Base-by-base conservation (phyloP, 2,888 invertebrate species). In the Anodontia alba region DNA sequence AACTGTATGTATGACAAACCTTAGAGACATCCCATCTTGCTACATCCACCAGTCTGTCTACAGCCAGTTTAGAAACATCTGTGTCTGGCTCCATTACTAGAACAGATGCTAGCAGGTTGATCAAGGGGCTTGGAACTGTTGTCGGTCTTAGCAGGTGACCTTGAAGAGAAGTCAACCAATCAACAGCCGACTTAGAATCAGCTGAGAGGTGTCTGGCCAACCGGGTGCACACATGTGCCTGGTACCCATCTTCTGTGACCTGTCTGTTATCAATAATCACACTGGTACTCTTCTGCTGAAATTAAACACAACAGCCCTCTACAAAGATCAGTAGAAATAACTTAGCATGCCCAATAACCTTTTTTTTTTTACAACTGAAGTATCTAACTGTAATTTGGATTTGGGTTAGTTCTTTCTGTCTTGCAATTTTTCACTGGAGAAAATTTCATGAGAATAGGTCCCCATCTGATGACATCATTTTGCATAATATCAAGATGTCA, bases 21-120 rank as follows among this genome's bases (percentile, higher is more conserved):
- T 91, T 88, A 51, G 82, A 51, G 17, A 78, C 79, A 73, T 91
- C 90, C 66, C 69, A 54, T 67, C 84, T 86, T 17, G 90, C 90
- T 51, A 91, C 85, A 20, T 84, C 79, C 17, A 83, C 69, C 17
- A 91, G 57, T 15, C 84, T 80, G 46, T 82, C 71, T 3, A 91
- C 68, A 10, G 86, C 86, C 46, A 83, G 54, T 23, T 38, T 66
- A 54, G 81, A 72, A 76, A 80, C 80, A 51, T 73, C 69, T 68
- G 75, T 72, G 68, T 86, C 78, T 15, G 36, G 68, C 15, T 76
- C 49, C 38, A 80, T 81, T 10, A 89, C 49, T 31, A 91, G 78
- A 36, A 90, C 49, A 26, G 89, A 86, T 8, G 87, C 79, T 3
- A 88, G 70, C 33, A 90, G 72, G 31, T 89, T 87, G 1, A 86